Evolutionary conservation across 2,113 vertebrate genomes (phyloP).

Genomic region (Deroptyus accipitrinus): DNA sequence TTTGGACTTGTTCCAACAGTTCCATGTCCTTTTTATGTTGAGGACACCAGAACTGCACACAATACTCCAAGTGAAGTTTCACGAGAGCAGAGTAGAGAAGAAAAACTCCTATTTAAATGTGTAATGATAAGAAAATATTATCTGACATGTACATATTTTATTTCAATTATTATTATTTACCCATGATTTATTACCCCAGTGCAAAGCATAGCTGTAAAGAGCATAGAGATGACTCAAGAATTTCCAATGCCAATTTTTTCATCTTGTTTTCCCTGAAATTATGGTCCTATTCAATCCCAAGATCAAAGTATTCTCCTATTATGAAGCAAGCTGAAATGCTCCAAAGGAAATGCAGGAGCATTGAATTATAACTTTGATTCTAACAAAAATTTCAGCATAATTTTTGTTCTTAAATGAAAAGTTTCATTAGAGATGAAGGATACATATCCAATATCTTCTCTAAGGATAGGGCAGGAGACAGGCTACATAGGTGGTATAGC

Average conservation of each 20-base stretch:
- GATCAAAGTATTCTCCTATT: conserved; percentile 21
- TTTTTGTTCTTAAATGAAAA: conserved; percentile 45
- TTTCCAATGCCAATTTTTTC: conserved; percentile 40
- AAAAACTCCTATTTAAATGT: conserved; percentile 59
- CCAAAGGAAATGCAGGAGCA: conserved; percentile 36
- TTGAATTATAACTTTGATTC: conserved; percentile 61
- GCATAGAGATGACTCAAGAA: conserved; percentile 16
- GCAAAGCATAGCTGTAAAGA: conserved; percentile 57
- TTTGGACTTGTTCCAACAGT: no score
- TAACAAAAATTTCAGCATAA: conserved; percentile 41
- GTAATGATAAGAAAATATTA: conserved; percentile 31
- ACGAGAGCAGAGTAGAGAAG: not conserved
- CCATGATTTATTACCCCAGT: conserved; percentile 27
- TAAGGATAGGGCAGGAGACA: not conserved
- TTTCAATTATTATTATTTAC: conserved; percentile 66
- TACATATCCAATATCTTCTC: not conserved
- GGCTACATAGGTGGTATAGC: not conserved
- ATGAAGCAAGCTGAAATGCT: not conserved
- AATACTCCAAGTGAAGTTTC: no score
- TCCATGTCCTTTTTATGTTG: no score
- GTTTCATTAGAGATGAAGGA: not conserved
- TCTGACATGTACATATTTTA: conserved; percentile 27
- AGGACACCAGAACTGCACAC: no score
- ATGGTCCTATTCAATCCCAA: conserved; percentile 26
- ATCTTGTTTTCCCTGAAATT: conserved; percentile 52